Evolutionary conservation across 2,888 invertebrate genomes (phyloP).

Genomic region (Dicranocentrus wangi): DNA sequence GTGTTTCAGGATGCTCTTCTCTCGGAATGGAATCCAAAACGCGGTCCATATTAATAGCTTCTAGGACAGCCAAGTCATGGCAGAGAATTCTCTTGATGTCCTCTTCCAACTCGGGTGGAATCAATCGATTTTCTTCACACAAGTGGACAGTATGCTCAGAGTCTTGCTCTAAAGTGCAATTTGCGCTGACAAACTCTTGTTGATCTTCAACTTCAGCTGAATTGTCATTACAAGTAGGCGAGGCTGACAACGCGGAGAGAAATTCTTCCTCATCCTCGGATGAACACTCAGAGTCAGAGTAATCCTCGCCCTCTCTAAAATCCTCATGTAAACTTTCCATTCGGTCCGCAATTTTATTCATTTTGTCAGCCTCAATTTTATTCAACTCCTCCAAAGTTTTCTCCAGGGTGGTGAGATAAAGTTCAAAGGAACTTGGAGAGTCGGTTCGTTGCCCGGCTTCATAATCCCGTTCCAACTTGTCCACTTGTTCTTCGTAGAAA

Average conservation of each 20-base stretch:
- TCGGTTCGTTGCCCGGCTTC: background rate
- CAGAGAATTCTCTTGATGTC: constrained; percentile 49
- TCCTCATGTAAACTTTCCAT: constrained; percentile 35
- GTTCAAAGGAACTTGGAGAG: constrained; percentile 37
- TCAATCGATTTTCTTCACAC: constrained; percentile 18
- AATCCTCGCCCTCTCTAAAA: background rate
- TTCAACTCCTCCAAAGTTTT: constrained; percentile 44
- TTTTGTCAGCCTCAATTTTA: constrained; percentile 40
- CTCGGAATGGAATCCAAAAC: constrained; percentile 46
- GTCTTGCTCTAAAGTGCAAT: background rate
- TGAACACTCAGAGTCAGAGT: background rate
- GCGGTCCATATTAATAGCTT: constrained; percentile 51
- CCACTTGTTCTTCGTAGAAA: constrained; percentile 37
- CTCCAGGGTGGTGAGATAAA: constrained; percentile 43
- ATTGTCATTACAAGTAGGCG: background rate
- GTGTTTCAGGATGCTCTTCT: constrained; percentile 38
- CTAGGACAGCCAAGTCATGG: constrained; percentile 47
- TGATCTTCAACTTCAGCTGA: constrained; percentile 4
- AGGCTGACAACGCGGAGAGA: constrained; percentile 9
- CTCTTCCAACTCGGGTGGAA: constrained; percentile 43
- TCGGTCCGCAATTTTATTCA: constrained; percentile 37
- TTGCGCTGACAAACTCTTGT: background rate
- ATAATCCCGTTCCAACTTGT: constrained; percentile 40
- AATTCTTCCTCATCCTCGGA: constrained; percentile 18
- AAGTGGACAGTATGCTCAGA: background rate